These are phyloP conservation scores for Synergus gifuensis DNA, from an alignment of 2,888 invertebrate genomes.

Conservation along the genomic window DNA sequence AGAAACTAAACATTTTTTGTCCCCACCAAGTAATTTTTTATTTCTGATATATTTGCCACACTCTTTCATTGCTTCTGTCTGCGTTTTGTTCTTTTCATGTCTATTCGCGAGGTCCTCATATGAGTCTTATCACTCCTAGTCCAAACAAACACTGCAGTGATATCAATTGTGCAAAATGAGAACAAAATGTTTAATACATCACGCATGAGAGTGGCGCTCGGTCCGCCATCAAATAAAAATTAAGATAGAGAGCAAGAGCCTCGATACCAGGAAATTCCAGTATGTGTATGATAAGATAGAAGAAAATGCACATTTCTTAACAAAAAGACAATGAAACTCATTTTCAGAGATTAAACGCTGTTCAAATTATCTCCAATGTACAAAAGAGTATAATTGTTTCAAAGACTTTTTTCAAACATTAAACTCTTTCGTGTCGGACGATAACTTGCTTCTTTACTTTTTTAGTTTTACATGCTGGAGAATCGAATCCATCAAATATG, in stretches of 20 bases:
- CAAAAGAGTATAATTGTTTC: not conserved
- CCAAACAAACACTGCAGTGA: conserved; percentile 64
- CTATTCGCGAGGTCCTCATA: conserved; percentile 38
- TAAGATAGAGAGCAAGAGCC: not conserved
- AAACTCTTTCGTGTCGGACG: too few species aligned
- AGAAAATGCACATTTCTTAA: conserved; percentile 1
- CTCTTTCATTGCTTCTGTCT: not conserved
- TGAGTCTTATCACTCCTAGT: conserved; percentile 54
- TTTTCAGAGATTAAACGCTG: not conserved
- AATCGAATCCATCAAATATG: too few species aligned
- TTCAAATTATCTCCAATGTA: not conserved
- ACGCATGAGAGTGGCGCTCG: conserved; percentile 7
- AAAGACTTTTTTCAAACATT: not conserved
- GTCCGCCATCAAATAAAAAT: not conserved
- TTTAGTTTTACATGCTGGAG: too few species aligned
- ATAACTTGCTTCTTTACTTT: too few species aligned
- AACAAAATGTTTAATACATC: not conserved
- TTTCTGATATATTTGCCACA: not conserved
- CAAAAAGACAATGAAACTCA: conserved; percentile 6
- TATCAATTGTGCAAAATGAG: conserved; percentile 49
- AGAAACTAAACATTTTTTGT: too few species aligned
- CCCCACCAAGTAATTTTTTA: conserved; percentile 48
- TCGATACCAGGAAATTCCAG: not conserved
- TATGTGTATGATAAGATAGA: not conserved
- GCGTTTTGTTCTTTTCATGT: conserved; percentile 24